Evolutionary conservation across 2,113 vertebrate species (phyloP).

Genomic region (Phocoena sinus): DNA sequence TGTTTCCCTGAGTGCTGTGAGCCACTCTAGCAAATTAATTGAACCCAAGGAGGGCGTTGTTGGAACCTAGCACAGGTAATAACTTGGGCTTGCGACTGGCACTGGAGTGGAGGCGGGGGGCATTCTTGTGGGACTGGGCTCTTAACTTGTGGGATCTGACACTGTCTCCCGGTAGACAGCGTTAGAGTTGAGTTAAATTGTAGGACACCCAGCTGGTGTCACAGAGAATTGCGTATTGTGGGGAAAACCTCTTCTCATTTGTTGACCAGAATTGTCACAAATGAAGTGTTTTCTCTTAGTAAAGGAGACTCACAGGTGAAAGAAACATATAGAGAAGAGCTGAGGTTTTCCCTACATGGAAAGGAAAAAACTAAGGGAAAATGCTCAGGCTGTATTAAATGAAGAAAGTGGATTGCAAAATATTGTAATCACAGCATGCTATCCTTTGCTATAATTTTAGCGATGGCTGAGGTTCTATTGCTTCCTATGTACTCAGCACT

Average conservation of each 20-base stretch:
- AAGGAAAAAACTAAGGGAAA: not conserved
- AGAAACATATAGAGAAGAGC: not conserved
- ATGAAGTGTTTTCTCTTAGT: not conserved
- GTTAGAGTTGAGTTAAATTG: no score
- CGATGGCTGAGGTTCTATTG: fast-evolving
- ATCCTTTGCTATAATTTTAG: not conserved
- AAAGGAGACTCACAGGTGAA: not conserved
- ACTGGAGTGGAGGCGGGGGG: no score
- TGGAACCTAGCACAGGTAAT: not conserved
- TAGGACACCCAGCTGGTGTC: no score
- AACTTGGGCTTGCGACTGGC: not conserved
- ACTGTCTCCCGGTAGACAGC: no score
- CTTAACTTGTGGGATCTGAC: no score
- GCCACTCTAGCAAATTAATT: not conserved
- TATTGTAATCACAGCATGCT: not conserved
- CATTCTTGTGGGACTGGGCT: no score
- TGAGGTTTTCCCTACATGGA: not conserved
- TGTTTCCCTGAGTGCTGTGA: not conserved
- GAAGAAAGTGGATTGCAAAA: not conserved
- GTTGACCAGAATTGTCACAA: not conserved
- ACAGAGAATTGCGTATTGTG: no score
- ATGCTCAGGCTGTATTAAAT: not conserved
- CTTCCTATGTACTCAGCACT: not conserved
- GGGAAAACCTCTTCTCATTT: not conserved
- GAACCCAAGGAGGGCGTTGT: not conserved